Evolutionary conservation across 2,888 invertebrate genomes (phyloP).

Genomic region (Rotaria magnacalcarata): DNA sequence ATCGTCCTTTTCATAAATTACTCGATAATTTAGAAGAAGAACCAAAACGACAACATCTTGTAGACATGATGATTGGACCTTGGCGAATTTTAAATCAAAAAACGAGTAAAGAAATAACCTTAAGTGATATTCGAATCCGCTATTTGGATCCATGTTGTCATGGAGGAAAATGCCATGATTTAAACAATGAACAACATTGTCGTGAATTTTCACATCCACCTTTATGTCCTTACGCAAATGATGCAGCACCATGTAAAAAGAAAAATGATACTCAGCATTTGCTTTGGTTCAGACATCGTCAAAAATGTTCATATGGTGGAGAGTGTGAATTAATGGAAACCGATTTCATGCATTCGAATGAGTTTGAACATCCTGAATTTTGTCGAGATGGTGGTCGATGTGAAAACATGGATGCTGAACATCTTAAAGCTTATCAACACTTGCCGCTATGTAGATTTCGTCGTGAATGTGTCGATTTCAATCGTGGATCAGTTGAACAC

Average conservation of each 20-base stretch:
- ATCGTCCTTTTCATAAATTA: neutral
- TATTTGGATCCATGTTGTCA: neutral
- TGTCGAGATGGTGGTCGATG: neutral
- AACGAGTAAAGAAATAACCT: neutral
- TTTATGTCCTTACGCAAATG: neutral
- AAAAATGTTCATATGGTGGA: conserved; percentile 1
- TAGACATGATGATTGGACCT: conserved; percentile 16
- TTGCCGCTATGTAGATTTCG: neutral
- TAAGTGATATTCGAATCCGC: neutral
- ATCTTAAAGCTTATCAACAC: conserved; percentile 5
- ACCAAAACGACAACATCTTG: neutral
- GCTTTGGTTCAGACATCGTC: neutral
- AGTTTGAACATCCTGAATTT: conserved; percentile 17
- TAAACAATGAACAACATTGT: neutral
- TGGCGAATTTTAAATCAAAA: neutral
- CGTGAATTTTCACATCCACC: conserved; percentile 29
- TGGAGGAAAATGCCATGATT: neutral
- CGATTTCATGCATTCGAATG: neutral
- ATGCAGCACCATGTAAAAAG: neutral
- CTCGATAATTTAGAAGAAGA: neutral
- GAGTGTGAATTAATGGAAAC: neutral
- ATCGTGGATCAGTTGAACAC: neutral
- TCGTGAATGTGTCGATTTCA: neutral
- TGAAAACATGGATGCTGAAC: neutral
- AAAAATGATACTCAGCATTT: neutral